These are phyloP conservation scores for Pterobdella sp. DNA, from an alignment of 2,888 invertebrate species.

Conservation along the genomic window DNA sequence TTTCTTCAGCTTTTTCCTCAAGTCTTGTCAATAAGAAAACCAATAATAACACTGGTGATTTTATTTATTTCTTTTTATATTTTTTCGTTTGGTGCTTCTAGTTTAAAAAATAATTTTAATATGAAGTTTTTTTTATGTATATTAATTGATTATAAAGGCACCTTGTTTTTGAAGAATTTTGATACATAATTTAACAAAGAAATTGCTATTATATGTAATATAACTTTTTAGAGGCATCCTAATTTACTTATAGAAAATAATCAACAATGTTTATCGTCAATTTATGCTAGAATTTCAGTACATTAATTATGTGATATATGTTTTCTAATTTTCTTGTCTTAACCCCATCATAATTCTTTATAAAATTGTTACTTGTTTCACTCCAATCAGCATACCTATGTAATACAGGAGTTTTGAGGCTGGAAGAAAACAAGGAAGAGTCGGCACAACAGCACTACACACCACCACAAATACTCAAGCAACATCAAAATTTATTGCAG, in stretches of 20 bases:
- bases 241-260: background rate
- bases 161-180: too few species aligned
- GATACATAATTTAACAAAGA: too few species aligned
- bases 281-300: background rate
- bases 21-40: background rate
- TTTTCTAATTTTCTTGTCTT: background rate
- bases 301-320: background rate
- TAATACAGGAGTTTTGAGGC: background rate
- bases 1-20: background rate
- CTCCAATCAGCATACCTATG: background rate
- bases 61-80: background rate
- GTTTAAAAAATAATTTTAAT: too few species aligned
- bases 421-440: slow-evolving; percentile 2
- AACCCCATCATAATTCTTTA: background rate
- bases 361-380: background rate
- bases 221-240: background rate
- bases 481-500: slow-evolving; percentile 5
- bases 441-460: slow-evolving; percentile 6
- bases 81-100: background rate
- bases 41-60: background rate
- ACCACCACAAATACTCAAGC: background rate
- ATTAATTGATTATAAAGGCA: too few species aligned
- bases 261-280: background rate
- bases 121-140: too few species aligned
- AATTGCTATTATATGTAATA: too few species aligned